Evolutionary conservation across 1,140 invertebrate species (phyloP).

Genomic region (Apis mellifera): DNA sequence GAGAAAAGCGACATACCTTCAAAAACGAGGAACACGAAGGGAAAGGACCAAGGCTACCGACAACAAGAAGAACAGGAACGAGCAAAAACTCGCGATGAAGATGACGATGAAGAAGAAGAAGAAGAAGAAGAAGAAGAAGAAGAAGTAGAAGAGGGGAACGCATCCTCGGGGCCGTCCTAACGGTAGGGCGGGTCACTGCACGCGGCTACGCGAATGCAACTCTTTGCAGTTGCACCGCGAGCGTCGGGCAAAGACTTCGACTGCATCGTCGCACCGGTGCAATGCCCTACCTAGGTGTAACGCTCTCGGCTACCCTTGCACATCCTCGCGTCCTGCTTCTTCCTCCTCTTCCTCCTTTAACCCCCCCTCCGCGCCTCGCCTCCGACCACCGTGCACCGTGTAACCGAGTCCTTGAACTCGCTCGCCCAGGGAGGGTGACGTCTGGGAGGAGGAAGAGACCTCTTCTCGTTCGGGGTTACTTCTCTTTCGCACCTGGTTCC

Average conservation of each 20-base stretch:
- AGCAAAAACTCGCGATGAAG: neutral
- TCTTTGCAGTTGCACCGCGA: conserved; percentile 69
- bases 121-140: conserved; percentile 55
- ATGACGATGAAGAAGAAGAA: conserved; percentile 42
- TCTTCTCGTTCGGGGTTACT: conserved; percentile 33
- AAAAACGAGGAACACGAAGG: conserved; percentile 33
- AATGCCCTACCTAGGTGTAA: conserved; percentile 80
- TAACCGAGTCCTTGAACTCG: conserved; percentile 76
- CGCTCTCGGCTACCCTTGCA: conserved; percentile 77
- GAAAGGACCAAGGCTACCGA: no score
- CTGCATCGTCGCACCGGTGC: conserved; percentile 70
- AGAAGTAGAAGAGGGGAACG: conserved; percentile 63
- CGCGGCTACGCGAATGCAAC: conserved; percentile 77
- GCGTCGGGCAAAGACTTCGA: conserved; percentile 63
- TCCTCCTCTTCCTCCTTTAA: conserved; percentile 41
- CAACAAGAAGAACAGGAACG: neutral
- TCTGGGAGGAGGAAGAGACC: conserved; percentile 36
- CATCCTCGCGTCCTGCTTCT: conserved; percentile 56
- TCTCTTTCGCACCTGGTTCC: conserved; percentile 55
- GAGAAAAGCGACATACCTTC: conserved; percentile 15
- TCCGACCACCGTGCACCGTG: neutral
- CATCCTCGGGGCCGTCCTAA: conserved; percentile 82
- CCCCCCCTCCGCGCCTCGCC: neutral
- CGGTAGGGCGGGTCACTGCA: conserved; percentile 82
- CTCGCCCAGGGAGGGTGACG: conserved; percentile 55